Evolutionary conservation across 1,140 invertebrate species (phyloP), one percentile per base, ranked within the genome.

Genomic region (Cydia fagiglandana): DNA sequence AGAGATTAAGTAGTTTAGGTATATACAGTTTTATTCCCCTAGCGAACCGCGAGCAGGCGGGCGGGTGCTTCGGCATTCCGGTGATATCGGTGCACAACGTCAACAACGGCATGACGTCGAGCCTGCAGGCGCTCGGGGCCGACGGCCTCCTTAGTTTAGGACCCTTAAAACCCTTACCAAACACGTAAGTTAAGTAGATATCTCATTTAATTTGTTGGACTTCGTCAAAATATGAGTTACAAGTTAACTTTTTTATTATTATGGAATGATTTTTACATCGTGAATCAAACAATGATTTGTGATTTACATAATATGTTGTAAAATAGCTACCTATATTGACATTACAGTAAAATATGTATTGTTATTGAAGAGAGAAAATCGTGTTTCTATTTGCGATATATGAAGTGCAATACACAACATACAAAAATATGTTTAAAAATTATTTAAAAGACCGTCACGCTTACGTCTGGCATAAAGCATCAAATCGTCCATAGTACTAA

Each of bases 1-100:
- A 94, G 78, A 94, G 95, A 68, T 89, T 97, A 20, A 93, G 93
- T 74, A 94, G 88, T 85, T 90, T 96, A 76, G 96, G 96, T 64
- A 96, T 97, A 78, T 94, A 95, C 78, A 95, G 95, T 89, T 96
- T 95, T 86, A 96, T 97, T 79, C 96, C 96, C 2, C 87, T 96
- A 68, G 95, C 95, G 0, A 95, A 95, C 83, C 85, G 95, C 12
- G 94, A 94, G 76, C 93, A 94, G 75, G 93, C 94, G 0, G 94
- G 94, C 56, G 95, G 96, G 10, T 94, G 94, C 56, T 96, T 96
- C 78, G 96, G 95, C 15, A 91, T 97, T 64, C 96, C 96, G 0
- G 95, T 97, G n/a, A 94, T 96, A 68, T 95, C 95, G 13, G 94
- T 95, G 17, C 95, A 96, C 80, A 94, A 94, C 82, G 93, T 94